Percentiles rank a stretch among this genome's conserved stretches.
phyloP scores from a whole-genome alignment of 2,113 vertebrate genomes.

The Stegostoma tigrinum region DNA sequence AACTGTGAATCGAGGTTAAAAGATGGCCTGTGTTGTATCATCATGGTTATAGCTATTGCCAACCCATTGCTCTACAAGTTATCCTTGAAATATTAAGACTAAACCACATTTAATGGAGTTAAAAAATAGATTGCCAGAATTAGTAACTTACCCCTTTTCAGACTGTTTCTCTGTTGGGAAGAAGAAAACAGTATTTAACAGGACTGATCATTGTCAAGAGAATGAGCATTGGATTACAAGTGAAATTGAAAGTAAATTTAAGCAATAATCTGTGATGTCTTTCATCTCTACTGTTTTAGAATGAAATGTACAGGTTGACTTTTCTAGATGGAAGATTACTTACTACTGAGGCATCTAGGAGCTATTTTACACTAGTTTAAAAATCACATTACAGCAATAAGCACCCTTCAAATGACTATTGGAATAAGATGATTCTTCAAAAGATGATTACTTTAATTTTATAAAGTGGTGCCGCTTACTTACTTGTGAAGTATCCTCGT shows the following conservation, averaged over 20 bases:
- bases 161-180: background rate
- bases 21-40: background rate
- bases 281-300: background rate
- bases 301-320: background rate
- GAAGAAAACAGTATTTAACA: background rate
- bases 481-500: conserved; percentile 74
- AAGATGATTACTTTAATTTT: background rate
- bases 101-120: background rate
- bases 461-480: conserved; percentile 38
- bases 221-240: background rate
- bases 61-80: background rate
- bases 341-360: background rate
- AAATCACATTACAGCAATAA: background rate
- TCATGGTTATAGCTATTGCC: background rate
- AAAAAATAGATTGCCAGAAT: background rate
- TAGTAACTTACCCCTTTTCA: background rate
- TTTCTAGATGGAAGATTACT: background rate
- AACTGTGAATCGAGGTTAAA: background rate
- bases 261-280: background rate
- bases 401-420: background rate
- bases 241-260: background rate
- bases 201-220: background rate
- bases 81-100: background rate
- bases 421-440: background rate
- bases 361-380: background rate